Evolutionary conservation across 2,888 invertebrate species (phyloP).

Genomic region (Idaea aversata): DNA sequence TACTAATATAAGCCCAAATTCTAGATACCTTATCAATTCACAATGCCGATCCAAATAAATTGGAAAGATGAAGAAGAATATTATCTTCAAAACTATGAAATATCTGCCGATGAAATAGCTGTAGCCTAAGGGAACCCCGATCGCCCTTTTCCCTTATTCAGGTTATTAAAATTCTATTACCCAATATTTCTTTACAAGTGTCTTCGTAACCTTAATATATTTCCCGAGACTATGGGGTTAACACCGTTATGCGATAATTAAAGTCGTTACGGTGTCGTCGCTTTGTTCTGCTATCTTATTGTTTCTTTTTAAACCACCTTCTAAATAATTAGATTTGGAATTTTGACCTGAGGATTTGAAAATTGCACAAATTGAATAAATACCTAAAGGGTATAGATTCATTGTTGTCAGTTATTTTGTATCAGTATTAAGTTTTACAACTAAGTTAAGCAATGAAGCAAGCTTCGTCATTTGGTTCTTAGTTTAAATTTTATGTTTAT

Average conservation of each 20-base stretch:
- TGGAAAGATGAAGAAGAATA: too few relatives aligned
- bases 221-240: not conserved
- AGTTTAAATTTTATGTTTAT: too few relatives aligned
- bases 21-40: too few relatives aligned
- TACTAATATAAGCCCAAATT: too few relatives aligned
- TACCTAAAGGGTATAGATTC: not conserved
- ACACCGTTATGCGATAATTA: not conserved
- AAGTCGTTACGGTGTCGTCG: not conserved
- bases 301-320: not conserved
- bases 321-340: not conserved
- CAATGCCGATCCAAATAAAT: too few relatives aligned
- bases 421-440: too few relatives aligned
- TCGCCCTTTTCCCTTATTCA: slow-evolving; percentile 1
- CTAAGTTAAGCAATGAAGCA: too few relatives aligned
- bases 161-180: slow-evolving; percentile 1
- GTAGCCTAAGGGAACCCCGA: not conserved
- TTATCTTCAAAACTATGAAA: not conserved
- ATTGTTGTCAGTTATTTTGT: too few relatives aligned
- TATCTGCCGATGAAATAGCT: not conserved
- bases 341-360: not conserved
- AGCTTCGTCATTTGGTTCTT: too few relatives aligned
- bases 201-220: not conserved
- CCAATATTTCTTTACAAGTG: slow-evolving; percentile 1
- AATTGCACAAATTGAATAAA: not conserved
- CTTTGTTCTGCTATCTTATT: not conserved